Conservation (phyloP, 1,140 invertebrate species). For the Zaprionus taronus region DNA sequence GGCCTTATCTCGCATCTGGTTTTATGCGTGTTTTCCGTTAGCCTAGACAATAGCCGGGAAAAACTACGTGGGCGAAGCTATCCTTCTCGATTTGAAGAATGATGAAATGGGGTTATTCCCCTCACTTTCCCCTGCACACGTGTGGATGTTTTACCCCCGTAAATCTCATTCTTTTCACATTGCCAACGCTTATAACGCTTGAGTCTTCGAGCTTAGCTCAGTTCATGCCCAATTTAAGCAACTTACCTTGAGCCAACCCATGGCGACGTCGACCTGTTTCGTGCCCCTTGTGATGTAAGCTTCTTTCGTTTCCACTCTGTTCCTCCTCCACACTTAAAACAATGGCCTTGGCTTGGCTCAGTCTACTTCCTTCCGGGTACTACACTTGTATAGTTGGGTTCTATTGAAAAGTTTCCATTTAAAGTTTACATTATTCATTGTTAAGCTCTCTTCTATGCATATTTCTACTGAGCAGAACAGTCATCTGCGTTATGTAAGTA, state of each 20-base stretch:
- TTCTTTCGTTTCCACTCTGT: constrained; percentile 5
- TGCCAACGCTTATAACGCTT: not conserved
- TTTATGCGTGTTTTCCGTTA: constrained; percentile 3
- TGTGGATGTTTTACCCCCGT: not conserved
- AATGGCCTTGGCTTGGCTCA: constrained; percentile 33
- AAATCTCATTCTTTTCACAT: not conserved
- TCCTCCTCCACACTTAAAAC: not conserved
- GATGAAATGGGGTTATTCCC: not conserved
- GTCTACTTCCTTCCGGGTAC: constrained; percentile 40
- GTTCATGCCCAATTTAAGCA: constrained; percentile 18
- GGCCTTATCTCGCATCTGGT: not conserved
- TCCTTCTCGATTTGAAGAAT: not conserved
- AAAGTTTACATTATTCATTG: not conserved
- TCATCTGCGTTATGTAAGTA: not conserved
- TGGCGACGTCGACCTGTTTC: constrained; percentile 15
- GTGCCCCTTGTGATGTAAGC: constrained; percentile 13
- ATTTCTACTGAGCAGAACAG: not conserved
- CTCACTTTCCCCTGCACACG: not conserved
- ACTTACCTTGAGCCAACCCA: constrained; percentile 19
- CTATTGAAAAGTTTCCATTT: not conserved
- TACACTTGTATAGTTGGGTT: constrained; percentile 6
- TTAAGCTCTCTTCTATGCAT: not conserved
- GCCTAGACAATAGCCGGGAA: not conserved
- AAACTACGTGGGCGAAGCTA: not conserved
- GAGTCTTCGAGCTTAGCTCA: not conserved